Evolutionary conservation across 2,113 vertebrate species (phyloP), one percentile per base, ranked within the genome.

Genomic region (Drymodes brunneopygia): DNA sequence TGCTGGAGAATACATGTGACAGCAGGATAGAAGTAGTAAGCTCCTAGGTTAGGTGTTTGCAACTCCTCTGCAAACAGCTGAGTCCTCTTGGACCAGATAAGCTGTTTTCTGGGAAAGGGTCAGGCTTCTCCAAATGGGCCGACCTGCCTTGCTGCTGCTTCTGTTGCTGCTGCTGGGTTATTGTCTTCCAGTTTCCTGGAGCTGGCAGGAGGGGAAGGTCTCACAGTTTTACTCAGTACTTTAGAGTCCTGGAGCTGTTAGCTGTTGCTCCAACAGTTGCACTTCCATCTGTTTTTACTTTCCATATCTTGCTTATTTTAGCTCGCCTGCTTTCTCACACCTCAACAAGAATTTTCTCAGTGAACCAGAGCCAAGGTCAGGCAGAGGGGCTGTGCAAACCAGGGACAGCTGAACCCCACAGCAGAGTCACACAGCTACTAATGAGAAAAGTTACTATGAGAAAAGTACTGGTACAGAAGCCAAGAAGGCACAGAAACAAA

Each of bases 221-320:
- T 53, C 35, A 11, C 7, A 54, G 35, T 72, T 91, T 60, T 65
- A 42, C 2, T 70, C 74, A 88, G 74, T 81, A 23, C 62, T 83
- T 92, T 22, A 31, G 54, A 83, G 72, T 53, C 71, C 79, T 61
- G 64, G 38, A 70, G 62, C 74, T 73, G 29, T 53, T 90, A 62
- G 45, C 23, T 72, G n/a, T 83, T 8, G 4, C 23, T 65, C 77
- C 54, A 70, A 12, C 2, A 6, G 66, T 86, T 88, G 67, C 47
- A 36, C 18, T 94, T 93, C 82, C 67, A 93, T 92, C 82, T 96
- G 86, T 65, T 96, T 96, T 90, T 28, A 51, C 47, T 96, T 94
- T 93, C 31, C 45, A 50, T 94, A 88, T 80, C 88, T 81, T 69
- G 58, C 45, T 45, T 92, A 77, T 90, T 88, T 93, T 92, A 86